phyloP scores from a whole-genome alignment of 2,888 invertebrate genomes.

The Chelonus formosanus region DNA sequence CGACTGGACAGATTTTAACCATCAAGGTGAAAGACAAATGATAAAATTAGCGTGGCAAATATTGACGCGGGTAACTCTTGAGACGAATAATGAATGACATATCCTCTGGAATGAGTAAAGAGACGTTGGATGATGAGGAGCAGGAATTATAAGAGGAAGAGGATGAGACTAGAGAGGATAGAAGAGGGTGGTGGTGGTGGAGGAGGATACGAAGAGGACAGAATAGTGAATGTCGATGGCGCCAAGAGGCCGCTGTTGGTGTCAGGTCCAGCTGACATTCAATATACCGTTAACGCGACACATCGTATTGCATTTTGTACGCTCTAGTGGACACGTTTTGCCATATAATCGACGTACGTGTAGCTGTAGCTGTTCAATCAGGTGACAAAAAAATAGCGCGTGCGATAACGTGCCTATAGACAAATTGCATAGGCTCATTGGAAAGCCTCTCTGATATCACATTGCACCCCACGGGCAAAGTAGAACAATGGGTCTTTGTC shows the following conservation, averaged over 20 bases:
- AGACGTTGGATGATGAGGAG: slow-evolving; percentile 1
- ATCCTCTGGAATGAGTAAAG: slow-evolving; percentile 10
- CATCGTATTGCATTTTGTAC: slow-evolving; percentile 25
- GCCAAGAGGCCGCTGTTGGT: slow-evolving; percentile 29
- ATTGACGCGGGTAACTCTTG: slow-evolving; percentile 5
- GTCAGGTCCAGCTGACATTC: slow-evolving; percentile 29
- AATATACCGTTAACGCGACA: slow-evolving; percentile 23
- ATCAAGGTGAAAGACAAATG: slow-evolving; percentile 18
- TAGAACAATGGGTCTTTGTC: slow-evolving; percentile 31
- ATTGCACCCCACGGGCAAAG: slow-evolving; percentile 27
- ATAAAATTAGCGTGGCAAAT: slow-evolving; percentile 23
- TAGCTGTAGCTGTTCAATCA: slow-evolving; percentile 15
- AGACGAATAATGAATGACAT: slow-evolving; percentile 24
- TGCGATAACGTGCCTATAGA: slow-evolving; percentile 23
- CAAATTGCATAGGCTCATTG: slow-evolving; percentile 26
- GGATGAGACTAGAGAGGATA: background rate
- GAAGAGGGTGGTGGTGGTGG: slow-evolving; percentile 6
- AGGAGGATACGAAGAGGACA: slow-evolving; percentile 8
- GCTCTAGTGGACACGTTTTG: slow-evolving; percentile 28
- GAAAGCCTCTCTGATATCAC: slow-evolving; percentile 23
- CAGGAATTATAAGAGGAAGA: background rate
- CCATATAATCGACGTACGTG: background rate
- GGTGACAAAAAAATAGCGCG: slow-evolving; percentile 21
- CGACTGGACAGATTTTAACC: slow-evolving; percentile 17
- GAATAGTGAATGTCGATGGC: slow-evolving; percentile 19